These are phyloP conservation scores for Gasterosteus nipponicus DNA, from an alignment of 2,113 vertebrate genomes.

Conservation along the genomic window DNA sequence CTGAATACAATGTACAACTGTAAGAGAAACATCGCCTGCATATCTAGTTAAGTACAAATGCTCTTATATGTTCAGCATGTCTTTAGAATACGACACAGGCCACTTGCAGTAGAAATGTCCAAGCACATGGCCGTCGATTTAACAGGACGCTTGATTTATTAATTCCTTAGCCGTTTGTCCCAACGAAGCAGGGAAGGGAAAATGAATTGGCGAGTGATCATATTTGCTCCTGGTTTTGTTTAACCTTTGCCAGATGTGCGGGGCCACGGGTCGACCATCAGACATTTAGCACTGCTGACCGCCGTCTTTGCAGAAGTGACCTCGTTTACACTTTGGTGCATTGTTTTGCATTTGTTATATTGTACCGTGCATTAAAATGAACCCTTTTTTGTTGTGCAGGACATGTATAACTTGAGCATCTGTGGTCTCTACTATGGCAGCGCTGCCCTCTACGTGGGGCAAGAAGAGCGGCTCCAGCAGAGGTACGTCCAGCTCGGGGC, in stretches of 20 bases:
- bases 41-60: neutral
- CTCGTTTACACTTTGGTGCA: neutral
- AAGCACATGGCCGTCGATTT: neutral
- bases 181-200: constrained; percentile 29
- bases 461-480: constrained; percentile 63
- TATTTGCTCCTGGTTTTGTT: constrained; percentile 48
- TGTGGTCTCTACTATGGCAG: constrained; percentile 60
- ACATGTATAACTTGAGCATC: constrained; percentile 62
- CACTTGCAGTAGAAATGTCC: neutral
- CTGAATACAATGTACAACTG: neutral
- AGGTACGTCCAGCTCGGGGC: constrained; percentile 64
- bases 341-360: neutral
- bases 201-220: constrained; percentile 32
- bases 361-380: neutral
- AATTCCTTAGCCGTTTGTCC: constrained; percentile 15
- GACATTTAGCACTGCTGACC: constrained; percentile 5
- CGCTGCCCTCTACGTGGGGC: constrained; percentile 58
- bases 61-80: neutral
- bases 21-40: neutral
- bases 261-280: constrained; percentile 14
- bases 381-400: constrained; percentile 54
- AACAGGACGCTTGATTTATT: constrained; percentile 8
- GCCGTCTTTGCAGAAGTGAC: neutral
- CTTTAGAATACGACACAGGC: neutral
- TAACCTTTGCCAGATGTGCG: constrained; percentile 41